A percentile compares a stretch with the other conserved stretches of the same genome.
Conservation (phyloP, 1,140 invertebrate genomes). For the Drosophila subobscura region DNA sequence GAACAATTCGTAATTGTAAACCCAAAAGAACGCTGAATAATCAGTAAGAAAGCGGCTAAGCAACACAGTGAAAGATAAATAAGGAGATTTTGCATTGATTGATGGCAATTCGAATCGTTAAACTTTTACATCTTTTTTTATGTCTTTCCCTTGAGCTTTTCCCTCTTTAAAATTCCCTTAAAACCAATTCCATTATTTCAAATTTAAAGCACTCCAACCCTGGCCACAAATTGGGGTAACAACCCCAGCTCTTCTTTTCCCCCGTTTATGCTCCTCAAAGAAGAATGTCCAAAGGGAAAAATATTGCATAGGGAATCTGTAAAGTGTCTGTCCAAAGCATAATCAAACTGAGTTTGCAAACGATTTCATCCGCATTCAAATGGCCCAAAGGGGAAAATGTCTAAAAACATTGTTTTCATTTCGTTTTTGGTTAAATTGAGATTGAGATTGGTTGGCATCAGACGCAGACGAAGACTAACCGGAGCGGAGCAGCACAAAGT, state of each 20-base stretch:
- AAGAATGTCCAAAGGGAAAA: constrained; percentile 4
- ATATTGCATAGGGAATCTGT: constrained; percentile 18
- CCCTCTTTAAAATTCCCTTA: no score
- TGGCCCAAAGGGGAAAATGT: constrained; percentile 27
- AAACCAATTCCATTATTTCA: no score
- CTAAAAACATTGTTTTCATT: constrained; percentile 46
- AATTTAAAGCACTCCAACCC: no score
- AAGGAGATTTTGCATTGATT: no score
- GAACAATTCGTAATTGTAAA: no score
- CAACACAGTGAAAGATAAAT: no score
- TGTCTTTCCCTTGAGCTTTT: no score
- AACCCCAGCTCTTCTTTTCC: background rate
- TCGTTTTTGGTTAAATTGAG: constrained; percentile 30
- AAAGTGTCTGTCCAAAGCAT: constrained; percentile 24
- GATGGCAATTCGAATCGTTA: no score
- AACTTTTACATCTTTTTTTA: no score
- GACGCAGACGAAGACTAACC: constrained; percentile 16
- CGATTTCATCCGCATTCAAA: constrained; percentile 30
- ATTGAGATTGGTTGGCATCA: constrained; percentile 22
- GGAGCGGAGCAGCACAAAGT: constrained; percentile 16
- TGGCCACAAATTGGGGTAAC: background rate
- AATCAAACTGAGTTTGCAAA: constrained; percentile 47
- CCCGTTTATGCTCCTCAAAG: constrained; percentile 3
- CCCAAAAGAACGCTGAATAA: no score
- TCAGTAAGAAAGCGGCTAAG: no score